Evolutionary conservation across 2,797 vertebrate genomes (phyloP).

Genomic region (Coilia nasus): DNA sequence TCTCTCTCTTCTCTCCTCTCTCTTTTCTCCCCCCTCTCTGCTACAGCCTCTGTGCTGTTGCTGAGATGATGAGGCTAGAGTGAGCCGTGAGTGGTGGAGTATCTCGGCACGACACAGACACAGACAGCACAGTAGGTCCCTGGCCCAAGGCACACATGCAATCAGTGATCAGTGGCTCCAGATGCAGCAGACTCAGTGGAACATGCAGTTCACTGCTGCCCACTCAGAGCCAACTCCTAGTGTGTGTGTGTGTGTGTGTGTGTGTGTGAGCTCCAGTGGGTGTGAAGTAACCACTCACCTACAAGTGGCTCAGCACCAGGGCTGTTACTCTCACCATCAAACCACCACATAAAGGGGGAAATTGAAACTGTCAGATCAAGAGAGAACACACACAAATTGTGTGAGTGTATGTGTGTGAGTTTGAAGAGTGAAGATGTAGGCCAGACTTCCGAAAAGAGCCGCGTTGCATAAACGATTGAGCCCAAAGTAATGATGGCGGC

Average conservation of each 20-base stretch:
- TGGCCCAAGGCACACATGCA: background rate
- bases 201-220: background rate
- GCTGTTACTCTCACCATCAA: background rate
- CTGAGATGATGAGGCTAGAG: conserved; percentile 8
- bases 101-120: background rate
- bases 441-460: conserved; percentile 6
- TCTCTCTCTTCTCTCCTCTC: background rate
- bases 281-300: background rate
- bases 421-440: conserved; percentile 27
- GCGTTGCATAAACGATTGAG: conserved; percentile 28
- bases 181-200: background rate
- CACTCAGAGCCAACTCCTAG: background rate
- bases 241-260: background rate
- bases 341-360: background rate
- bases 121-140: background rate
- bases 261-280: background rate
- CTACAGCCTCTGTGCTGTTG: background rate
- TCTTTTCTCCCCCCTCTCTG: background rate
- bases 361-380: background rate
- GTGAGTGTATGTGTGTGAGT: background rate
- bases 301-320: background rate
- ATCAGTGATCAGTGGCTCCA: background rate
- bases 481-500: background rate
- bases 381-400: background rate
- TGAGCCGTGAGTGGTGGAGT: background rate